These are phyloP conservation scores for Pelobates cultripes DNA, from an alignment of 2,797 vertebrate species.

Conservation along the genomic window DNA sequence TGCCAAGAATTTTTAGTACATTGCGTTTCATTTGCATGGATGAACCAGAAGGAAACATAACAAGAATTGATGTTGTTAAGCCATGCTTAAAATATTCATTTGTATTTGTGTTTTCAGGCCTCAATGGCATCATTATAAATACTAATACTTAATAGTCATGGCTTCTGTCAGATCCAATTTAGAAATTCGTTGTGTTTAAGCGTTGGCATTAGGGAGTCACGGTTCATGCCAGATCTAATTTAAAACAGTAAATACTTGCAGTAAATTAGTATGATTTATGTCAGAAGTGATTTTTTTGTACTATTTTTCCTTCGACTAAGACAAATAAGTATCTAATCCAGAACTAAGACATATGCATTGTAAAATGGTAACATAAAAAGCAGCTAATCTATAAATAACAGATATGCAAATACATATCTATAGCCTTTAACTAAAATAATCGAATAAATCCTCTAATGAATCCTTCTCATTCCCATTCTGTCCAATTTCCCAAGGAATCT, in stretches of 20 bases:
- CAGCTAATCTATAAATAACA: slow-evolving; percentile 51
- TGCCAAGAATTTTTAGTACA: slow-evolving; percentile 46
- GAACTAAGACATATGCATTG: slow-evolving; percentile 45
- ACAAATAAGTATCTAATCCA: slow-evolving; percentile 51
- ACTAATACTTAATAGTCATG: slow-evolving; percentile 57
- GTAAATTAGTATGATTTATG: slow-evolving; percentile 57
- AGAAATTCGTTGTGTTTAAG: slow-evolving; percentile 55
- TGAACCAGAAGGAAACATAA: slow-evolving; percentile 49
- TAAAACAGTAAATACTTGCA: slow-evolving; percentile 55
- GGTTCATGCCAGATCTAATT: slow-evolving; percentile 57
- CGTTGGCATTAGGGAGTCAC: slow-evolving; percentile 55
- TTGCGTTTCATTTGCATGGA: slow-evolving; percentile 48
- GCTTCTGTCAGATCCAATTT: slow-evolving; percentile 57
- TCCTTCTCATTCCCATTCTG: slow-evolving; percentile 37
- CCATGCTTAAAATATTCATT: slow-evolving; percentile 57
- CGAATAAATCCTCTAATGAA: slow-evolving; percentile 45
- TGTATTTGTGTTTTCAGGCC: slow-evolving; percentile 56
- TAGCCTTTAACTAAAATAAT: slow-evolving; percentile 48
- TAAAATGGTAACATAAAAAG: slow-evolving; percentile 43
- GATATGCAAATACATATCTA: slow-evolving; percentile 43
- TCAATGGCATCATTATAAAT: slow-evolving; percentile 57
- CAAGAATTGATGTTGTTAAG: slow-evolving; percentile 55
- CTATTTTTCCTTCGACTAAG: slow-evolving; percentile 52
- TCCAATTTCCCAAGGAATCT: slow-evolving; percentile 32
- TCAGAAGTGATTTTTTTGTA: slow-evolving; percentile 53